Percentiles rank a stretch among this genome's conserved stretches.
Conservation (phyloP, 1,140 invertebrate species). For the Drosophila busckii region DNA sequence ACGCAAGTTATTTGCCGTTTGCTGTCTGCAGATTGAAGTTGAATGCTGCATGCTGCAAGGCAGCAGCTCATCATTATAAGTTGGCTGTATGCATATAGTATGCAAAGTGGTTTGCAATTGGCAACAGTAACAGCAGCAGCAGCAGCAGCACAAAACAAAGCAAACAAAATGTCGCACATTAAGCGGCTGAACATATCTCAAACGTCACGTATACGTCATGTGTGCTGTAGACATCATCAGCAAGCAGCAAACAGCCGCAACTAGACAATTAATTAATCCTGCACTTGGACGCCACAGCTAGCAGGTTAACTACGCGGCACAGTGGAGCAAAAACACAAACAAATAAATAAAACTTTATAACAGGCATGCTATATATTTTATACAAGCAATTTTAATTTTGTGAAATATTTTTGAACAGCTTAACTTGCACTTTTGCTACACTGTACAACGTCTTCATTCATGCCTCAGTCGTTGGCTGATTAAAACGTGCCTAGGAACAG, state of each 20-base stretch:
- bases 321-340: too few relatives aligned
- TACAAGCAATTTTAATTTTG: too few relatives aligned
- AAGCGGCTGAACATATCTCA: slow-evolving; percentile 71
- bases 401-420: too few relatives aligned
- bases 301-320: slow-evolving; percentile 32
- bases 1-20: slow-evolving; percentile 78
- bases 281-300: slow-evolving; percentile 41
- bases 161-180: slow-evolving; percentile 76
- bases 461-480: slow-evolving; percentile 50
- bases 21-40: slow-evolving; percentile 14
- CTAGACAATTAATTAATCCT: slow-evolving; percentile 71
- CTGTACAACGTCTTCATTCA: slow-evolving; percentile 60
- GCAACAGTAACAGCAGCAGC: slow-evolving; percentile 5
- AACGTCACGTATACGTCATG: slow-evolving; percentile 74
- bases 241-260: slow-evolving; percentile 6
- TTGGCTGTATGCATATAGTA: slow-evolving; percentile 51
- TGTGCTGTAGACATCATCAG: slow-evolving; percentile 28
- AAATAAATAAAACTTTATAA: too few relatives aligned
- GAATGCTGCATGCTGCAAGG: slow-evolving; percentile 6
- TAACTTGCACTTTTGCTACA: too few relatives aligned
- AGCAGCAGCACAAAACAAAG: slow-evolving; percentile 25
- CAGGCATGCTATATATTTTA: too few relatives aligned
- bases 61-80: slow-evolving; percentile 64
- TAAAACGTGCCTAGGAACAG: slow-evolving; percentile 70
- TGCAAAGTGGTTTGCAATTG: slow-evolving; percentile 45